Conservation (phyloP, 1,140 invertebrate species). For the Lordiphosa clarofinis region DNA sequence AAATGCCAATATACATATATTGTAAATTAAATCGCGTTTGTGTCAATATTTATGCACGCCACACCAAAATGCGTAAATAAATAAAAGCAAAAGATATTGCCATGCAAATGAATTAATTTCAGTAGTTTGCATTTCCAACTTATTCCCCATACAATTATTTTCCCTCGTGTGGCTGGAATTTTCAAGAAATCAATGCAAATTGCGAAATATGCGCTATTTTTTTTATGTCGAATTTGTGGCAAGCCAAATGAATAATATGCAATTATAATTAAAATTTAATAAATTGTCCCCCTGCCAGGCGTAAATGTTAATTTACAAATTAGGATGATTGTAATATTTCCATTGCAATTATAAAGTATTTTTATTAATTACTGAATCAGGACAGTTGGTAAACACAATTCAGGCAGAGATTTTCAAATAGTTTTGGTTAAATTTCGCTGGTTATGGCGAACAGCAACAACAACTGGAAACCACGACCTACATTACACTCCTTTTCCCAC, state of each 20-base stretch:
- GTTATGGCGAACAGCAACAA: slow-evolving; percentile 1
- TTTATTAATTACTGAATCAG: too few relatives aligned
- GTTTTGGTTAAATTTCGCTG: slow-evolving; percentile 11
- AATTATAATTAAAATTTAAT: slow-evolving; percentile 57
- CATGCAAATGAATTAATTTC: slow-evolving; percentile 65
- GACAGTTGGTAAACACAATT: too few relatives aligned
- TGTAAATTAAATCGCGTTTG: slow-evolving; percentile 51
- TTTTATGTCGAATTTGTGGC: slow-evolving; percentile 8
- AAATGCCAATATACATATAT: slow-evolving; percentile 7
- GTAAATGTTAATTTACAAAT: slow-evolving; percentile 3
- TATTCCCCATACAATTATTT: slow-evolving; percentile 2
- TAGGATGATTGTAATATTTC: neutral
- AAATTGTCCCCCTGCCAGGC: slow-evolving; percentile 22
- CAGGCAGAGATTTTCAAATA: slow-evolving; percentile 6
- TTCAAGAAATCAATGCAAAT: slow-evolving; percentile 33
- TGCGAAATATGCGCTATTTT: slow-evolving; percentile 16
- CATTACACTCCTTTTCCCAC: slow-evolving; percentile 37
- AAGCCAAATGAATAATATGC: slow-evolving; percentile 17
- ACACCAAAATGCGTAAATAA: slow-evolving; percentile 45
- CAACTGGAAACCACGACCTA: slow-evolving; percentile 51
- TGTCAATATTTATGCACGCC: slow-evolving; percentile 50
- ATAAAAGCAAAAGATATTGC: slow-evolving; percentile 61
- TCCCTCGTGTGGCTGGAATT: slow-evolving; percentile 7
- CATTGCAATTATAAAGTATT: neutral
- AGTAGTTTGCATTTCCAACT: slow-evolving; percentile 50